These are phyloP conservation scores for Apomyelois bistriatella DNA, from an alignment of 2,888 invertebrate species.

Conservation along the genomic window DNA sequence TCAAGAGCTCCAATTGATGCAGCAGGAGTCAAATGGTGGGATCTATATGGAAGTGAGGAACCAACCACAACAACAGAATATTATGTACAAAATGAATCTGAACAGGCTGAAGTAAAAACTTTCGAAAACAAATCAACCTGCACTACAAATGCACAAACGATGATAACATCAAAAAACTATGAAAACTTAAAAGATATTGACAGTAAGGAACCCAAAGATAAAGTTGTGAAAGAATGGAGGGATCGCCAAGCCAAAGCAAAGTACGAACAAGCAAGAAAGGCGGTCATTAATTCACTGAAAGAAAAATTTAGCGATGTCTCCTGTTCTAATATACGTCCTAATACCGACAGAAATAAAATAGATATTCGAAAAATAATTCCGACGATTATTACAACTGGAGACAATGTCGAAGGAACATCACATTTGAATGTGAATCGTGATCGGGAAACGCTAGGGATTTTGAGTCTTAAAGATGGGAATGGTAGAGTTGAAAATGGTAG, in stretches of 20 bases:
- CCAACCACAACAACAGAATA: constrained; percentile 19
- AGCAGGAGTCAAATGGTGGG: constrained; percentile 55
- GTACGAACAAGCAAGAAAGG: constrained; percentile 59
- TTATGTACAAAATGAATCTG: constrained; percentile 26
- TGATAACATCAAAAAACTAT: constrained; percentile 32
- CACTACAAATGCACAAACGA: constrained; percentile 32
- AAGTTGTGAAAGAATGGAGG: constrained; percentile 63
- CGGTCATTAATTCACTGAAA: constrained; percentile 69
- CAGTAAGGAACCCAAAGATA: constrained; percentile 44
- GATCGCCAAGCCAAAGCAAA: constrained; percentile 54
- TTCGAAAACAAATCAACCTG: constrained; percentile 40
- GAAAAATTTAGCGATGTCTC: constrained; percentile 50
- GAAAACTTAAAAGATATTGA: constrained; percentile 28
- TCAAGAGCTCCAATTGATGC: constrained; percentile 62
- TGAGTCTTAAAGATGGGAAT: constrained; percentile 29
- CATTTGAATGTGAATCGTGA: constrained; percentile 63
- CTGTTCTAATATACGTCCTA: constrained; percentile 39
- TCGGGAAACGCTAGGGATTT: constrained; percentile 28
- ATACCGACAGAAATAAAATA: constrained; percentile 39
- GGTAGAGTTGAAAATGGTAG: constrained; percentile 43
- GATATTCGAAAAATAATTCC: constrained; percentile 44
- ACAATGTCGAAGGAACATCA: constrained; percentile 69
- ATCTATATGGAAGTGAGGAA: constrained; percentile 36
- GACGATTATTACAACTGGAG: constrained; percentile 56
- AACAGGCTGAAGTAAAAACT: constrained; percentile 19